These are phyloP conservation scores for Myiagra hebetior DNA, from an alignment of 2,113 vertebrate species.

Conservation along the genomic window DNA sequence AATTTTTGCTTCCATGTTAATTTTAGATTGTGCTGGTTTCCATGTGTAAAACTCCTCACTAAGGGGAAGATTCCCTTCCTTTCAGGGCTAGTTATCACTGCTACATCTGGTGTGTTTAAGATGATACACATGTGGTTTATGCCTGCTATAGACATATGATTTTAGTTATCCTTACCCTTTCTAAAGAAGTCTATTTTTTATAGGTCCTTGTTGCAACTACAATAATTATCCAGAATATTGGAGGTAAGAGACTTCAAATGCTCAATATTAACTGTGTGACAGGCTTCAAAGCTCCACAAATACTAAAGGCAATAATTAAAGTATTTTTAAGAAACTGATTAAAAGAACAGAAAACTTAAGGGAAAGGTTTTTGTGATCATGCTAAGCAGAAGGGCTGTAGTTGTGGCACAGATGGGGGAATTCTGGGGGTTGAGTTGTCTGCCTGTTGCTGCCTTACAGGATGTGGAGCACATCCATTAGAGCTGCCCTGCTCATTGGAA, in stretches of 20 bases:
- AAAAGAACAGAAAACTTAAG: not conserved
- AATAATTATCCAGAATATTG: constrained; percentile 92
- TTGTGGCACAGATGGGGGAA: not conserved
- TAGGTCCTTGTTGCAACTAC: constrained; percentile 87
- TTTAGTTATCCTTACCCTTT: constrained; percentile 24
- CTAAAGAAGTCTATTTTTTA: constrained; percentile 48
- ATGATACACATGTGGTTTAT: not conserved
- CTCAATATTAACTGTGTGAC: not conserved
- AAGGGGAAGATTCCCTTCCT: not conserved
- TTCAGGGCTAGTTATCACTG: not conserved
- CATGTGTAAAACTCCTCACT: not conserved
- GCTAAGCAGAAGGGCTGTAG: not conserved
- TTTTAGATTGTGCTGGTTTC: not conserved
- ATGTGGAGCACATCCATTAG: not conserved
- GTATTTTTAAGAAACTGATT: not conserved
- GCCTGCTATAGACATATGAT: not conserved
- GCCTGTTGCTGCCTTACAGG: not conserved
- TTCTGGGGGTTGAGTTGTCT: accelerated
- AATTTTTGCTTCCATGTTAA: not conserved
- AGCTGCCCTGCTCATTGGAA: not conserved
- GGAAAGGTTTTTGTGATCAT: not conserved
- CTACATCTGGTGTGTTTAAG: constrained; percentile 17
- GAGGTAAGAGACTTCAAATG: constrained; percentile 80
- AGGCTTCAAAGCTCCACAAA: not conserved
- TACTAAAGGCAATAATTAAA: not conserved